Percentiles rank a stretch among this genome's conserved stretches.
Evolutionary conservation across 2,797 vertebrate genomes (phyloP).

Genomic region (Hylomyscus alleni): DNA sequence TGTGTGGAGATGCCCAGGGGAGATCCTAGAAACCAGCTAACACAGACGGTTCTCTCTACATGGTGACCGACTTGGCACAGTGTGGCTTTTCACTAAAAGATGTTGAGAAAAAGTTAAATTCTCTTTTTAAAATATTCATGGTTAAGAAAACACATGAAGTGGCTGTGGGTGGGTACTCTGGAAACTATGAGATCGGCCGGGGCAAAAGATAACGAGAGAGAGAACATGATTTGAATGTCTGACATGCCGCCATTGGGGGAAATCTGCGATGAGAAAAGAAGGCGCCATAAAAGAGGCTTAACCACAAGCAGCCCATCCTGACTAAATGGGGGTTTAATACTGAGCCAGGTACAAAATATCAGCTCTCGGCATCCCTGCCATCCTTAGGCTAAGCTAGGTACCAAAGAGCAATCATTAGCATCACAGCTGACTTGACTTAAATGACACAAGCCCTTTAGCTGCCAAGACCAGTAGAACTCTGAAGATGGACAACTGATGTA

Average conservation of each 20-base stretch:
- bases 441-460: not conserved
- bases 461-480: not conserved
- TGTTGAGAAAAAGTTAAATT: not conserved
- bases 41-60: not conserved
- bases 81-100: not conserved
- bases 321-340: not conserved
- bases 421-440: not conserved
- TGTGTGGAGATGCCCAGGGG: not conserved
- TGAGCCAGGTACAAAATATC: not conserved
- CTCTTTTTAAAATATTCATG: not conserved
- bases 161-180: not conserved
- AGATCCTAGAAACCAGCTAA: not conserved
- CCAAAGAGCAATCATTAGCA: not conserved
- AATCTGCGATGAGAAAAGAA: not conserved
- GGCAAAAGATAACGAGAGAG: not conserved
- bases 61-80: not conserved
- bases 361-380: not conserved
- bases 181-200: not conserved
- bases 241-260: not conserved
- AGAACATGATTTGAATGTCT: not conserved
- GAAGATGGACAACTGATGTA: rapidly evolving
- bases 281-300: not conserved
- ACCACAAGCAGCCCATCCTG: not conserved
- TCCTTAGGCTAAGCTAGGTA: not conserved
- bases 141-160: not conserved